Conservation (phyloP, 2,797 vertebrate species). For the Myotis findleyi region DNA sequence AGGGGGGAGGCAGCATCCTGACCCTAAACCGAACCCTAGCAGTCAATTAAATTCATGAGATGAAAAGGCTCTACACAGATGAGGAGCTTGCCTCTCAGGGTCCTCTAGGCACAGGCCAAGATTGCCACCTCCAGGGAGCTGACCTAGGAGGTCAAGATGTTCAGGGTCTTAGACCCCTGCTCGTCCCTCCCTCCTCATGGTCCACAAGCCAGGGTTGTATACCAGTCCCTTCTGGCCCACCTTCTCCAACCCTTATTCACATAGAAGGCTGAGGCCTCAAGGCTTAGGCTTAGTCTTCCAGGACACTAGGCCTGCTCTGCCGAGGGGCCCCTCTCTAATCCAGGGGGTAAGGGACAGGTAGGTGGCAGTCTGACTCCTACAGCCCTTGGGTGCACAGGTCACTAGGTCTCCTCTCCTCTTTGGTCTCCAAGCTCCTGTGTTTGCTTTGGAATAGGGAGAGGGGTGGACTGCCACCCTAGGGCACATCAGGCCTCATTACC, state of each 20-base stretch:
- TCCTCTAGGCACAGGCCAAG: not conserved
- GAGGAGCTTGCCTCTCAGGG: not conserved
- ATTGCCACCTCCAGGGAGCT: not conserved
- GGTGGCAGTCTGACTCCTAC: not conserved
- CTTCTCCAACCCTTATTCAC: not conserved
- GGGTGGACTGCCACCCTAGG: not conserved
- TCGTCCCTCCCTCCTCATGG: not conserved
- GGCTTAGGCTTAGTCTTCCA: not conserved
- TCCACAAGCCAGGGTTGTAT: not conserved
- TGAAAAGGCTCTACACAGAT: not conserved
- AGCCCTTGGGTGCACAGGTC: not conserved
- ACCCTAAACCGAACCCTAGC: not conserved
- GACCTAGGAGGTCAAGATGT: not conserved
- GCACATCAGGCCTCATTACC: conserved; percentile 77
- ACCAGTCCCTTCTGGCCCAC: not conserved
- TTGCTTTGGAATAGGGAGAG: conserved; percentile 61
- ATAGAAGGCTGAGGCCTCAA: not conserved
- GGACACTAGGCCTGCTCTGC: not conserved
- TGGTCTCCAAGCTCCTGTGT: conserved; percentile 75
- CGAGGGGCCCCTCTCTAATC: not conserved
- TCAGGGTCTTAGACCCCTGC: not conserved
- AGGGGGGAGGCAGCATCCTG: not conserved
- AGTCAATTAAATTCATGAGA: not conserved
- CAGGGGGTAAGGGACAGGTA: not conserved
- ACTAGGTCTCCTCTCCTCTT: conserved; percentile 40